Evolutionary conservation across 1,140 invertebrate species (phyloP).

Genomic region (Zaprionus gabonicus): DNA sequence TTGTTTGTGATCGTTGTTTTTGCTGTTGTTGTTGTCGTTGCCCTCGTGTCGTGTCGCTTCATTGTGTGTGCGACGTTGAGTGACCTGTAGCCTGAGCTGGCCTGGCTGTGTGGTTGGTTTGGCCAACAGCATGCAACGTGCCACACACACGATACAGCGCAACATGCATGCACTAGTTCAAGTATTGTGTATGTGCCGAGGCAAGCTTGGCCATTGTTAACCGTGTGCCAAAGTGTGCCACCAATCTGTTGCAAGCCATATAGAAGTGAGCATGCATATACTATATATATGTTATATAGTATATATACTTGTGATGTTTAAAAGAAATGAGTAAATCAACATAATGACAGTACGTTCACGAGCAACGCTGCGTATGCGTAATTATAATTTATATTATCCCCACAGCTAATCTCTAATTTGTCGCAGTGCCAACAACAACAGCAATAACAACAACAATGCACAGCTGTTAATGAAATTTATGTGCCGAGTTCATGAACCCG

Average conservation of each 20-base stretch:
- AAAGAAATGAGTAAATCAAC: constrained; percentile 20
- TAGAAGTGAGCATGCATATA: background rate
- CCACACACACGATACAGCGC: background rate
- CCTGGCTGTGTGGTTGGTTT: background rate
- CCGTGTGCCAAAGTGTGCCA: constrained; percentile 51
- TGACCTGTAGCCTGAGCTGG: constrained; percentile 23
- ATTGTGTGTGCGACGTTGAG: constrained; percentile 37
- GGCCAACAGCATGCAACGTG: constrained; percentile 54
- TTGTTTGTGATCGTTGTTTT: background rate
- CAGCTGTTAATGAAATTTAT: constrained; percentile 82
- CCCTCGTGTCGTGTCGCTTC: constrained; percentile 53
- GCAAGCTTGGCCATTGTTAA: constrained; percentile 54
- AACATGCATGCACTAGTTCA: background rate
- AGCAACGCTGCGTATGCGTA: constrained; percentile 61
- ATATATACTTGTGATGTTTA: background rate
- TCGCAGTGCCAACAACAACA: constrained; percentile 33
- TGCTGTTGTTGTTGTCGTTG: constrained; percentile 38
- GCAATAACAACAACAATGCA: constrained; percentile 40
- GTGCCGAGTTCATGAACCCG: constrained; percentile 70
- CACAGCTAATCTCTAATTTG: constrained; percentile 66
- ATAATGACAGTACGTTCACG: constrained; percentile 8
- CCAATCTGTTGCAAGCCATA: constrained; percentile 46
- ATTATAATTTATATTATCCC: constrained; percentile 77
- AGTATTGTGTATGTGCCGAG: constrained; percentile 14
- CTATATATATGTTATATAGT: background rate